Base-by-base conservation (phyloP, 2,797 vertebrate genomes). In the Petrocephalus schoutedeni region DNA sequence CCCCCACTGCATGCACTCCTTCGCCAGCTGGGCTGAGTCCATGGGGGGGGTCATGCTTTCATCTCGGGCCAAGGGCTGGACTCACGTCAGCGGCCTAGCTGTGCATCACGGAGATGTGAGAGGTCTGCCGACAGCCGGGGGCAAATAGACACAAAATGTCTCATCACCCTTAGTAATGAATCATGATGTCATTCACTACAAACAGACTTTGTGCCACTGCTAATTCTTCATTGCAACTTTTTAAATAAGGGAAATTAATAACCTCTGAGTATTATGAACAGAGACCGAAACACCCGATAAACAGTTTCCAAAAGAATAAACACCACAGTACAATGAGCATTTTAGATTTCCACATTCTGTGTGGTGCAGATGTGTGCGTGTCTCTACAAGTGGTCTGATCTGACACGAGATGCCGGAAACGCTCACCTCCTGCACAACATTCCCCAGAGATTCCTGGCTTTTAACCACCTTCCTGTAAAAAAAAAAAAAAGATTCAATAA, bases 361-460 rank as follows among this genome's bases (percentile, higher is more conserved):
- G 71, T 45, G 36, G 16, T 49, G 74, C 74, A n/a, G 36, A 9
- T 77, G 0, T n/a, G 36, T 80, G 74, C 16, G 5, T 23, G 80
- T 54, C 1, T 54, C 23, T 28, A 28, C 10, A 28, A 54, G 49
- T 54, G 49, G 54, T 83, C 3, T 53, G 49, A 53, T 53, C 21
- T 83, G 80, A 54, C 19, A 83, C 45, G 16, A n/a, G 41, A 7
- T 14, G 6, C 74, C 9, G 3, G 80, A 53, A 6, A 21, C 4
- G 36, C 84, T 93, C 64, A 97, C 97, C 94, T 98, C 97, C 87
- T 95, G 94, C 89, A 98, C 91, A 45, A 95, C 89, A 90, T 93
- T 94, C 12, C 97, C 97, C 82, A 98, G 94, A 0, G 57, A 94
- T 92, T 98, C 97, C 88, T 91, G 95, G 92, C 96, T 96, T 90